Base-by-base conservation (phyloP, 1,140 invertebrate genomes). In the Choristoneura fumiferana region DNA sequence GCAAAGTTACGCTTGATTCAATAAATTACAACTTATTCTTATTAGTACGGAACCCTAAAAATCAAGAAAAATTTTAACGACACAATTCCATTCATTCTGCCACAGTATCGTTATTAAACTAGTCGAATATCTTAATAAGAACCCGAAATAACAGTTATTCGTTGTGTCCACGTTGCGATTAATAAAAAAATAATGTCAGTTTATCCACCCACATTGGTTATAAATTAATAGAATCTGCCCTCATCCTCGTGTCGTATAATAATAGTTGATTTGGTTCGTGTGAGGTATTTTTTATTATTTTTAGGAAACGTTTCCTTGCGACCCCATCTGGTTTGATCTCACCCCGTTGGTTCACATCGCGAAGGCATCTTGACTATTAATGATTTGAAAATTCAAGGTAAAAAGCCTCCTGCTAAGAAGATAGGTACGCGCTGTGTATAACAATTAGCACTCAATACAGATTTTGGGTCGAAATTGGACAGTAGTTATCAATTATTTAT, bases 151-250 rank as follows among this genome's bases (percentile, higher is more conserved):
- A 85, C 73, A 73, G 84, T 78, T 73, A 81, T 81, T 71, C 55
- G 52, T 62, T 38, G 36, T 67, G 65, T 73, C 68, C 67, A 68
- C 65, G 73, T 77, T 75, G 75, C 70, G 71, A 75, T 60, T 62
- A 58, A 57, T 67, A 72, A 81, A 84, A 83, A 84, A 84, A 79
- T 86, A 84, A 88, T 88, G 72, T 79, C 78, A 78, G 76, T 74
- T 57, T 87, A 84, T 81, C 83, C 85, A 85, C 83, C 85, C 85
- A 86, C 85, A 88, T 87, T 76, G 84, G 81, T 73, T 87, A 85
- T 87, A 88, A 88, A 88, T 88, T 88, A 88, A 88, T 88, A 87
- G 83, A 83, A 76, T 76, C 71, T 85, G 76, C 85, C 85, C 85
- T 76, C 74, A 86, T 88, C 71, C 43, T 62, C 59, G 65, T 84